Conservation (phyloP, 2,888 invertebrate genomes). For the Eurytoma adleriae region DNA sequence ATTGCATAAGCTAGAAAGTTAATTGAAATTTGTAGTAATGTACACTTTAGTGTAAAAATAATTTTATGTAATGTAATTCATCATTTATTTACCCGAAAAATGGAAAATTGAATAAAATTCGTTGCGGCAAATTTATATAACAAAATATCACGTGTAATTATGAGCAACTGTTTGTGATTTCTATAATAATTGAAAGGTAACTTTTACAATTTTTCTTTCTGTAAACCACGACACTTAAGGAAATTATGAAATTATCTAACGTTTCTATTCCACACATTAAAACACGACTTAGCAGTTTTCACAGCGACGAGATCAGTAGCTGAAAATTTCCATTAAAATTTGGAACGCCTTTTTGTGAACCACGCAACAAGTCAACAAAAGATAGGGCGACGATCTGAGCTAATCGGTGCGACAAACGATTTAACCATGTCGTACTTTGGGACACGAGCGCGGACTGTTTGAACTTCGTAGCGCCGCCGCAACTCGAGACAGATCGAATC, state of each 20-base stretch:
- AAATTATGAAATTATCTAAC: no score
- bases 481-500: conserved; percentile 49
- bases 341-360: conserved; percentile 9
- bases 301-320: conserved; percentile 26
- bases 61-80: no score
- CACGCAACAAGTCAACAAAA: conserved; percentile 32
- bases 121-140: background rate
- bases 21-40: no score
- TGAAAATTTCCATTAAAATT: conserved; percentile 35
- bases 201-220: no score
- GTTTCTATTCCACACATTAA: no score
- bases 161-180: background rate
- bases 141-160: background rate
- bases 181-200: no score
- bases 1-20: no score
- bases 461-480: background rate
- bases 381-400: conserved; percentile 15
- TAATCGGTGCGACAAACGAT: conserved; percentile 47
- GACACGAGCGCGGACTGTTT: conserved; percentile 20
- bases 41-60: no score
- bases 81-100: no score
- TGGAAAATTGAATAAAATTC: no score
- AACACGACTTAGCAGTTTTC: background rate
- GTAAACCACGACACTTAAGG: no score
- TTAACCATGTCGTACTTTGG: conserved; percentile 42